Percentiles rank a stretch among this genome's conserved stretches.
Evolutionary conservation across 2,113 vertebrate genomes (phyloP).

Genomic region (Corythornis vintsioides): DNA sequence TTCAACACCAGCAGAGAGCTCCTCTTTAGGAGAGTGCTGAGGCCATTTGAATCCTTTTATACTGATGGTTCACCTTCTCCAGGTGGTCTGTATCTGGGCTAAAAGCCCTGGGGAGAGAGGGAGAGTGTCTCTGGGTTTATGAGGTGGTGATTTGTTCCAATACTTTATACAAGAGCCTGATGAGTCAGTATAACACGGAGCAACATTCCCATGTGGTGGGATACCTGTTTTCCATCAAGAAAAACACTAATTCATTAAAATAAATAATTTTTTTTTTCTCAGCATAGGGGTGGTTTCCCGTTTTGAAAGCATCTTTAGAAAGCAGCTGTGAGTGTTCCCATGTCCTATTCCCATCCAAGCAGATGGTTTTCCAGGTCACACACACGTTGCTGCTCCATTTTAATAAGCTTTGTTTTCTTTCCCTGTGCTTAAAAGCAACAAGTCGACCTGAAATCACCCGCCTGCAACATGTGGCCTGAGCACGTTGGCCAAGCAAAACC

Average conservation of each 20-base stretch:
- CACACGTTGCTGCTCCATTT: background rate
- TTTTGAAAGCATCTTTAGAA: background rate
- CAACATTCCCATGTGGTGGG: accelerated
- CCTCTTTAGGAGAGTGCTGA: accelerated
- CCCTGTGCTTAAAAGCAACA: background rate
- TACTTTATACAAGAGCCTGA: background rate
- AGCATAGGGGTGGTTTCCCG: background rate
- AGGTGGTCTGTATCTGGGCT: background rate
- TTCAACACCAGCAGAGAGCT: background rate
- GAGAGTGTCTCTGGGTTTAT: background rate
- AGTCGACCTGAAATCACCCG: background rate
- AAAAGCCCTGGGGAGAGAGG: background rate
- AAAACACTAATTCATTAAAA: background rate
- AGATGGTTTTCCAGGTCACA: background rate
- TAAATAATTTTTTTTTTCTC: background rate
- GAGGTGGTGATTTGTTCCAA: background rate
- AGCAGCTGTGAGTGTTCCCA: background rate
- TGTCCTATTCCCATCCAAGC: accelerated
- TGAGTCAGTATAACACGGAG: too few species aligned
- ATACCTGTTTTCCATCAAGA: background rate
- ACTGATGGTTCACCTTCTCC: accelerated
- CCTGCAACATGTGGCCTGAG: background rate
- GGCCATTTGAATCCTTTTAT: background rate
- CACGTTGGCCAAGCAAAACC: background rate
- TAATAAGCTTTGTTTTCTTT: background rate